Evolutionary conservation across 2,797 vertebrate genomes (phyloP), one percentile per base, ranked within the genome.

Genomic region (Oophaga sylvatica): DNA sequence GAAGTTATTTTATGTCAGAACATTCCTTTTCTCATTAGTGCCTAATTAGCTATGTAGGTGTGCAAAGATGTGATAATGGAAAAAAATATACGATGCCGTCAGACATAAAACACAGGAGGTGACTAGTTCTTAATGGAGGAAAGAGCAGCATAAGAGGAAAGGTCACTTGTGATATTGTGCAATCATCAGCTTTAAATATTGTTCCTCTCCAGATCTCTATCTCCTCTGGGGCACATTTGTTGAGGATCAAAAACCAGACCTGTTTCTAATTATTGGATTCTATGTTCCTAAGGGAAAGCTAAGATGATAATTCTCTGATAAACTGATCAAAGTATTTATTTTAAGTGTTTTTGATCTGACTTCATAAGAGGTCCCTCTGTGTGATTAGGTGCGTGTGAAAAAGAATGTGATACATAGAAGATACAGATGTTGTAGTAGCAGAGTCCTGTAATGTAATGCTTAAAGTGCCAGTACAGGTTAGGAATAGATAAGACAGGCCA

Each of bases 1-100:
- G 65, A 81, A 59, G 78, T 67, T 85, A 75, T 84, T 85, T 81
- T 77, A 65, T 88, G 87, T 82, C 87, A 86, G 84, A 56, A 35
- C 87, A 83, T 81, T 86, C n/a, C 31, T 79, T 82, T 86, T 83
- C 79, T 78, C 80, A 86, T 89, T 89, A 89, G 83, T 79, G 86
- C 86, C 70, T 89, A 89, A 89, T 89, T 85, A 89, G 80, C 84
- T 83, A 76, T 86, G 79, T 85, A 89, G 84, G 84, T 86, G 87
- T 86, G 62, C n/a, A 45, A 41, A 53, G 59, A 80, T 31, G 87
- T 67, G 84, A 86, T 89, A 89, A 86, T 77, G 22, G 62, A 62
- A 76, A 86, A 53, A 73, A 89, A 86, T 85, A 89, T 81, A 83
- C 70, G 87, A 88, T 68, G 63, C 63, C 48, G 20, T 17, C 22